Evolutionary conservation across 2,113 vertebrate species (phyloP).

Genomic region (Tachysurus fulvidraco): DNA sequence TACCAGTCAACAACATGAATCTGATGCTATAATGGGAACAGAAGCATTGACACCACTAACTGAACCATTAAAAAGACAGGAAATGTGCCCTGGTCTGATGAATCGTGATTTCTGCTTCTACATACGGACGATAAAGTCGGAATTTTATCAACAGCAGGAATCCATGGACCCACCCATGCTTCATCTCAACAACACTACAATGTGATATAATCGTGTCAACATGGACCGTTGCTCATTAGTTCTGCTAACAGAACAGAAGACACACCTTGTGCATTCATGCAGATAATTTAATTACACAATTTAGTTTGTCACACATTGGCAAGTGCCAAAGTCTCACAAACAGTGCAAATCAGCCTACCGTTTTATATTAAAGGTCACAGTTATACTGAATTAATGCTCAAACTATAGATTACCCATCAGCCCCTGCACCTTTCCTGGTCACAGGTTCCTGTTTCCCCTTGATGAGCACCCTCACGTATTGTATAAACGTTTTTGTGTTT

Average conservation of each 20-base stretch:
- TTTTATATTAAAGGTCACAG: not conserved
- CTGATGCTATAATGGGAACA: not conserved
- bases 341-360: not conserved
- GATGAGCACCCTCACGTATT: too few species aligned
- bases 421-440: too few species aligned
- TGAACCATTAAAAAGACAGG: not conserved
- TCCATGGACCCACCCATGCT: not conserved
- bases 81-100: not conserved
- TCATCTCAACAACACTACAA: not conserved
- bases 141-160: not conserved
- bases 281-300: not conserved
- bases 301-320: not conserved
- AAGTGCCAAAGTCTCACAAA: not conserved
- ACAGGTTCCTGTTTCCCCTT: too few species aligned
- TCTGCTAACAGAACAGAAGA: not conserved
- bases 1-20: not conserved
- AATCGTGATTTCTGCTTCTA: not conserved
- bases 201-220: not conserved
- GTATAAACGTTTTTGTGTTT: too few species aligned
- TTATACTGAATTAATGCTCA: too few species aligned
- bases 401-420: too few species aligned
- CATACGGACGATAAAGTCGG: not conserved
- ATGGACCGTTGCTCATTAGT: not conserved
- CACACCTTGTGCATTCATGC: conserved; percentile 13
- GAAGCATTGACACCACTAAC: not conserved